A percentile compares a stretch with the other conserved stretches of the same genome.
phyloP scores from a whole-genome alignment of 2,797 vertebrate genomes.

The Siniperca undulata region DNA sequence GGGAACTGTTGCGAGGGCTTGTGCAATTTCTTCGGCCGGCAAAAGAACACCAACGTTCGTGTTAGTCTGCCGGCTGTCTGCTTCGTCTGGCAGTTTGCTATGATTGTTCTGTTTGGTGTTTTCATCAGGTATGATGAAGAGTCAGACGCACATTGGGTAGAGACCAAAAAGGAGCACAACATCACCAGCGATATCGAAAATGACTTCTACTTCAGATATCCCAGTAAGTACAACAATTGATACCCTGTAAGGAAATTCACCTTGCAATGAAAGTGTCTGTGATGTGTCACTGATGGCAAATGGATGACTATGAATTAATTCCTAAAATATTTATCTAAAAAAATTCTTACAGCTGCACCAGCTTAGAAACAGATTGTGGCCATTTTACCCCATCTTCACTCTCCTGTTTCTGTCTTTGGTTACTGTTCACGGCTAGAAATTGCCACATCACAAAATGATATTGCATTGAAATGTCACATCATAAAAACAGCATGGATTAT shows the following conservation, averaged over 20 bases:
- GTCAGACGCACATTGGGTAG: constrained; percentile 86
- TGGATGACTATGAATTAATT: not conserved
- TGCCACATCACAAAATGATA: not conserved
- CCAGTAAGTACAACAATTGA: constrained; percentile 89
- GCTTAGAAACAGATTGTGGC: not conserved
- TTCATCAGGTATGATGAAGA: constrained; percentile 91
- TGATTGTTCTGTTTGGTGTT: constrained; percentile 94
- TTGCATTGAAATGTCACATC: not conserved
- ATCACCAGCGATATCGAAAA: constrained; percentile 90
- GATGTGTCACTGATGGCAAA: not conserved
- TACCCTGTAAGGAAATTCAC: not conserved
- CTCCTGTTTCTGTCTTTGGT: not conserved
- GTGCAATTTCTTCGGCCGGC: constrained; percentile 43
- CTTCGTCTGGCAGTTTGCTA: constrained; percentile 90
- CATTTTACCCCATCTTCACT: not conserved
- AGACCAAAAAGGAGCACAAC: constrained; percentile 73
- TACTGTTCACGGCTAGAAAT: not conserved
- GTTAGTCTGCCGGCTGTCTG: constrained; percentile 89
- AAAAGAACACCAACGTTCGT: constrained; percentile 89
- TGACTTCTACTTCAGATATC: constrained; percentile 97
- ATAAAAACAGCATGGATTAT: not conserved
- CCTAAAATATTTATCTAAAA: too few species aligned
- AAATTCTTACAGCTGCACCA: not conserved
- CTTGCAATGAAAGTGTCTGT: not conserved
- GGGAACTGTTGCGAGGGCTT: constrained; percentile 66